phyloP scores from a whole-genome alignment of 2,797 vertebrate species.

The Denticeps clupeoides region DNA sequence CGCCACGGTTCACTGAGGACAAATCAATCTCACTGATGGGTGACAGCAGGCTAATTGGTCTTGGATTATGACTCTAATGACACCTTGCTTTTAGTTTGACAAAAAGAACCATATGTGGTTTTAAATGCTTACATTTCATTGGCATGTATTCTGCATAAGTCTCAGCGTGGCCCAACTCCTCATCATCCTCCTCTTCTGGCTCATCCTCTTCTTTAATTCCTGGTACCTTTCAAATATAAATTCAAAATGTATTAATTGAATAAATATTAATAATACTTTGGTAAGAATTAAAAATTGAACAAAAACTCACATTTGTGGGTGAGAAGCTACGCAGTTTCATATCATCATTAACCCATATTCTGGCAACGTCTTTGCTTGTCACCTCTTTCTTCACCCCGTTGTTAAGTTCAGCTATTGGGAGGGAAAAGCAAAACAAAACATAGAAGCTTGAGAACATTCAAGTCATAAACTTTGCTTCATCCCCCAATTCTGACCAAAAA shows the following conservation, averaged over 20 bases:
- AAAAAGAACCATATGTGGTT: too few relatives aligned
- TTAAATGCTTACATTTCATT: slow-evolving; percentile 83
- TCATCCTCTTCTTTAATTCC: slow-evolving; percentile 89
- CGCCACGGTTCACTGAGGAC: too few relatives aligned
- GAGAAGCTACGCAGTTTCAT: slow-evolving; percentile 83
- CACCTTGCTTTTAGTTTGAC: too few relatives aligned
- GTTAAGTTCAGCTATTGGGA: slow-evolving; percentile 71
- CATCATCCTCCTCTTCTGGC: slow-evolving; percentile 93
- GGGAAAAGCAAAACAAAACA: background rate
- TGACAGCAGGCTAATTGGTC: background rate
- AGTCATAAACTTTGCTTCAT: background rate
- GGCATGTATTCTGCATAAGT: slow-evolving; percentile 98
- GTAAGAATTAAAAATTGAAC: background rate
- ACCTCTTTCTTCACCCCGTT: slow-evolving; percentile 93
- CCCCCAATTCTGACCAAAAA: background rate
- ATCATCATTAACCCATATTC: slow-evolving; percentile 87
- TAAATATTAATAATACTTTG: background rate
- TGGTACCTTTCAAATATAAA: slow-evolving; percentile 54
- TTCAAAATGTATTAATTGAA: background rate
- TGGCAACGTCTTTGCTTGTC: slow-evolving; percentile 76
- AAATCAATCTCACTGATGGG: too few relatives aligned
- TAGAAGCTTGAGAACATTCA: too few relatives aligned
- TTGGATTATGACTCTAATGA: too few relatives aligned
- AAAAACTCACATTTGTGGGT: slow-evolving; percentile 73
- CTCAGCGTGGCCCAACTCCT: slow-evolving; percentile 95